A percentile compares a stretch with the other conserved stretches of the same genome.
Evolutionary conservation across 2,113 vertebrate species (phyloP).

Genomic region (pig (Sus scrofa)): T2T-Sscrofa CM000824.6:45931501-45932000

Average conservation of each 20-base stretch:
- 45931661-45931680: background rate
- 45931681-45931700: background rate
- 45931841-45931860: background rate
- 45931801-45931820: background rate
- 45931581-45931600: background rate
- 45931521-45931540: background rate
- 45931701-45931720: background rate
- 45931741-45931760: background rate
- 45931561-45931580: background rate
- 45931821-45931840: background rate
- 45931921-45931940: background rate
- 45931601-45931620: background rate
- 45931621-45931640: background rate
- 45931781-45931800: background rate
- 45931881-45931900: background rate
- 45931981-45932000: slow-evolving; percentile 38
- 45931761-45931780: background rate
- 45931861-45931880: background rate
- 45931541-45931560: background rate
- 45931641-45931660: background rate
- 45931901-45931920: slow-evolving; percentile 13
- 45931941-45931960: background rate
- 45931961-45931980: background rate
- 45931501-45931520: background rate
- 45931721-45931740: background rate